phyloP scores from a whole-genome alignment of 2,797 vertebrate species.

The Arctocebus calabarensis region DNA sequence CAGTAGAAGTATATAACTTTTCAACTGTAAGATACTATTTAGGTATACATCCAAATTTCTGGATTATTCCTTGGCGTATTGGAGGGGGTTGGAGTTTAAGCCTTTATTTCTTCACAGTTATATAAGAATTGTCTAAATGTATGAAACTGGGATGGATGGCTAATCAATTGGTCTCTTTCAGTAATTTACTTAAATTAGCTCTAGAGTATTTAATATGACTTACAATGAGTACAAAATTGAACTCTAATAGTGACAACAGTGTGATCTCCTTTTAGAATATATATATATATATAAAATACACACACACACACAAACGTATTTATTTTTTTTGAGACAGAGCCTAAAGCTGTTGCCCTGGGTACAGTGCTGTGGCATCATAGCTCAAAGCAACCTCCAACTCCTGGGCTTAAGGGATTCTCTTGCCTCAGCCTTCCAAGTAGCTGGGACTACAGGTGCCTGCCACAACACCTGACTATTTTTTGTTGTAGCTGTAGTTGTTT shows the following conservation, averaged over 20 bases:
- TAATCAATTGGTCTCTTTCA: background rate
- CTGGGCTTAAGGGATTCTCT: too few species aligned
- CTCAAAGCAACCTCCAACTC: too few species aligned
- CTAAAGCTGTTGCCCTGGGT: too few species aligned
- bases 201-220: background rate
- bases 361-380: too few species aligned
- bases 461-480: too few species aligned
- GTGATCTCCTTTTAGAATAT: background rate
- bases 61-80: background rate
- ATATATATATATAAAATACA: too few species aligned
- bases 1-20: background rate
- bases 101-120: constrained; percentile 34
- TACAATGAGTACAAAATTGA: constrained; percentile 4
- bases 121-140: background rate
- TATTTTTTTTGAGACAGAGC: too few species aligned
- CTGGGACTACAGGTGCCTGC: too few species aligned
- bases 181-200: constrained; percentile 26
- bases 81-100: background rate
- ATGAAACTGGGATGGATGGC: background rate
- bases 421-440: too few species aligned
- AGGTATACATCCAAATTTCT: constrained; percentile 2
- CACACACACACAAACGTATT: too few species aligned
- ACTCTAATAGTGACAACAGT: background rate
- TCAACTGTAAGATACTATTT: background rate
- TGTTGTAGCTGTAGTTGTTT: too few species aligned